phyloP scores from a whole-genome alignment of 2,113 vertebrate genomes.

The Spizaetus ornatus region DNA sequence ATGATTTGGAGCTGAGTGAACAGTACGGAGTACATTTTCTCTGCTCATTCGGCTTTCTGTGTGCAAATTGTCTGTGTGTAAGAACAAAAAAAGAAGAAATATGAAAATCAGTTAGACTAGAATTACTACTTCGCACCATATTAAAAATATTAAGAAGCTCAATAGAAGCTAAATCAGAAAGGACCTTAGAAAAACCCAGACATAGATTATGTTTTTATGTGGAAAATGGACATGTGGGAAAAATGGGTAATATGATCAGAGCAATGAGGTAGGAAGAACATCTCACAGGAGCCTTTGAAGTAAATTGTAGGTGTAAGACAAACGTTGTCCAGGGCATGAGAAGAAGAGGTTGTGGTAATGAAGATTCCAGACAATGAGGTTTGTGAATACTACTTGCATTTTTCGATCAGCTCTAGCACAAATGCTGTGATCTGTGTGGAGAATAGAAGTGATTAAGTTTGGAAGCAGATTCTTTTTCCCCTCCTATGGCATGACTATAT shows the following conservation, averaged over 20 bases:
- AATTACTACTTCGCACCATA: not conserved
- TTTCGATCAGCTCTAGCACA: not conserved
- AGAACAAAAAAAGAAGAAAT: not conserved
- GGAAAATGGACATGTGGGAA: not conserved
- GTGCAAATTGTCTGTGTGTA: not conserved
- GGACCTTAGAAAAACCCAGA: not conserved
- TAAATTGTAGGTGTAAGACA: not conserved
- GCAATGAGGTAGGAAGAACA: not conserved
- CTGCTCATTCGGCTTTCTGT: not conserved
- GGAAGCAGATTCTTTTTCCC: not conserved
- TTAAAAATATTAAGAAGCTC: not conserved
- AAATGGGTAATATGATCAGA: not conserved
- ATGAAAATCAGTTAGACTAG: not conserved
- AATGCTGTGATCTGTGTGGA: not conserved
- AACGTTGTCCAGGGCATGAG: not conserved
- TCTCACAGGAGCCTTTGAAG: not conserved
- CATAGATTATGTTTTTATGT: not conserved
- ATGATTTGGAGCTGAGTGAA: not conserved
- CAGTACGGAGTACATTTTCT: not conserved
- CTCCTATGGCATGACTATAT: not conserved
- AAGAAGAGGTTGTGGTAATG: not conserved
- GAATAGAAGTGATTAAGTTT: accelerated
- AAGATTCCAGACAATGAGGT: not conserved
- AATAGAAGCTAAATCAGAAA: not conserved
- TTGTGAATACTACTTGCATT: not conserved